Evolutionary conservation across 2,113 vertebrate genomes (phyloP), one percentile per base, ranked within the genome.

Genomic region (Apaloderma vittatum): DNA sequence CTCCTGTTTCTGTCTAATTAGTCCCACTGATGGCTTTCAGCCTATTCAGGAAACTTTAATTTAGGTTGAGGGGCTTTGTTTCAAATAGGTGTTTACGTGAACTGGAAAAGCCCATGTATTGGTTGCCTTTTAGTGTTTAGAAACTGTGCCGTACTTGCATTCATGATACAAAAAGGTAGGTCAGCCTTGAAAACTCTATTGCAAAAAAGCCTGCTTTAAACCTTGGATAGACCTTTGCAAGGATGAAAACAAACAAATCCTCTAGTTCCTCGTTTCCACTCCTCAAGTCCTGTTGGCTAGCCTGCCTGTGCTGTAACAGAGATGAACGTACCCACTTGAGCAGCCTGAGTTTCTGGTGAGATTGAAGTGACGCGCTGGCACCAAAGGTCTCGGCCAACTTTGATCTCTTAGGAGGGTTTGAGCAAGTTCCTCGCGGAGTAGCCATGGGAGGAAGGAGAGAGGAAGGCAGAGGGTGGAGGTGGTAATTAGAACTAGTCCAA

Each of bases 1-100:
- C 90, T 97, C 74, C 78, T 94, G 70, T n/a, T 74, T 95, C 89
- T 89, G 63, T 93, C 72, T 97, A 84, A 97, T 97, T 96, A 97
- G 81, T 98, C 96, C 94, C 94, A 89, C 43, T 81, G 87, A 91
- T 97, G 83, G 77, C 63, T 97, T 95, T 90, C 71, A 71, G 55
- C 67, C 78, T 95, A 58, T 97, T 94, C 72, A 94, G 87, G 62
- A 93, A 82, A 62, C 48, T 48, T 79, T 97, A 68, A 78, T 97
- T 97, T 95, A 82, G 52, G n/a, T 26, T 34, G 27, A 82, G 88
- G 32, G 71, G 9, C 11, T 94, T 97, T 96, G 88, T 96, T 97
- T 96, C 81, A 54, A 72, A 66, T 51, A 85, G 54, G 66, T 89
- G 87, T 85, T 92, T 92, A 80, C 54, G 45, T 65, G 32, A 75